A percentile compares a stretch with the other conserved stretches of the same genome.
These are phyloP conservation scores for Mystacornis crossleyi DNA, from an alignment of 2,113 vertebrate genomes.

Conservation along the genomic window DNA sequence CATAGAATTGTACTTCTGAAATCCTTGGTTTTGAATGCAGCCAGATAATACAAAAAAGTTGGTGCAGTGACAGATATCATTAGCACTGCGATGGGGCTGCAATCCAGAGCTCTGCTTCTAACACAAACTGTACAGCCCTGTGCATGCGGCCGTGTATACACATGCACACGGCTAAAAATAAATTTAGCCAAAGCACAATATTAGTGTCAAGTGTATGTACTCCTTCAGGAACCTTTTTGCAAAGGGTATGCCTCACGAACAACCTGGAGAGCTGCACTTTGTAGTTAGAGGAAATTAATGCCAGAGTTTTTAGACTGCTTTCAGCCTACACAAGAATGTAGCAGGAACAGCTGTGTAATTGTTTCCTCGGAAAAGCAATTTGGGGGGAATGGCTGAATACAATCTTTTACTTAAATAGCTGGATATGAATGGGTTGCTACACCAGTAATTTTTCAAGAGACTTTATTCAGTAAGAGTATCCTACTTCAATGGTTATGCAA, in stretches of 20 bases:
- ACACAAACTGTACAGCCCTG: background rate
- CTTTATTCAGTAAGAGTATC: background rate
- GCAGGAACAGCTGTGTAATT: conserved; percentile 54
- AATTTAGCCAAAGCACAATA: background rate
- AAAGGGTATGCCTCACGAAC: background rate
- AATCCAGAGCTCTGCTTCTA: background rate
- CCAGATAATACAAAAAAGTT: background rate
- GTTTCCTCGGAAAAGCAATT: background rate
- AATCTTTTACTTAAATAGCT: conserved; percentile 10
- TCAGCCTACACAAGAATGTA: conserved; percentile 44
- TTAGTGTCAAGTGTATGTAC: background rate
- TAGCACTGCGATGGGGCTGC: background rate
- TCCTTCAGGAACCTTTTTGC: background rate
- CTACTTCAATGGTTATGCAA: background rate
- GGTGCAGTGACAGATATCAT: conserved; percentile 7
- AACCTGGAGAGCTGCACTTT: background rate
- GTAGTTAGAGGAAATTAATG: conserved; percentile 3
- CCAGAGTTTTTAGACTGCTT: conserved; percentile 1
- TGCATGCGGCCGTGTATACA: accelerated
- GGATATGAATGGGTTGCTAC: background rate
- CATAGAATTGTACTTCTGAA: background rate
- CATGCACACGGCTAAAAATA: conserved; percentile 7
- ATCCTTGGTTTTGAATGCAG: background rate
- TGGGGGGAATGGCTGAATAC: background rate
- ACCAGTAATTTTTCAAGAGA: background rate